phyloP scores from a whole-genome alignment of 1,140 invertebrate genomes.

The Drosophila ercepeae region DNA sequence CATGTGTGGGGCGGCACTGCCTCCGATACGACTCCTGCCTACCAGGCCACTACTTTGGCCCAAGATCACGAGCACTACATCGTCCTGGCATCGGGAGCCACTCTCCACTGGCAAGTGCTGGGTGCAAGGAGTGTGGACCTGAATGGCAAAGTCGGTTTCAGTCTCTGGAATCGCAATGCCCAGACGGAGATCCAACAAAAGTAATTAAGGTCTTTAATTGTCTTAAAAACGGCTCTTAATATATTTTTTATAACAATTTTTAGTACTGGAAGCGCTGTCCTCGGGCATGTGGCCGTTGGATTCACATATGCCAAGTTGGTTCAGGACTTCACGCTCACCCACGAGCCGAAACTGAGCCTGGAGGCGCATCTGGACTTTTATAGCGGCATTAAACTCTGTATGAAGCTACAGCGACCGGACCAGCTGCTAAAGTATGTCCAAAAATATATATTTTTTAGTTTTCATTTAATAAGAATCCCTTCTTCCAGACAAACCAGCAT shows the following conservation, averaged over 20 bases:
- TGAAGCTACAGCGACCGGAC: conserved; percentile 90
- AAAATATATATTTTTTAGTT: background rate
- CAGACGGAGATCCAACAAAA: conserved; percentile 91
- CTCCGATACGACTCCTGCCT: conserved; percentile 92
- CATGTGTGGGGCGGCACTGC: conserved; percentile 94
- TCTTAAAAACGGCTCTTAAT: no score
- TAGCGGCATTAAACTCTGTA: conserved; percentile 90
- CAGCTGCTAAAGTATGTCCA: conserved; percentile 86
- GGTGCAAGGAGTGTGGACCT: conserved; percentile 93
- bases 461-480: background rate
- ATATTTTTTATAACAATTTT: no score
- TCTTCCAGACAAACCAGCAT: conserved; percentile 46
- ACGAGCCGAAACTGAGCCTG: conserved; percentile 90
- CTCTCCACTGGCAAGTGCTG: conserved; percentile 88
- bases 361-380: conserved; percentile 92
- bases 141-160: conserved; percentile 92
- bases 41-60: conserved; percentile 89
- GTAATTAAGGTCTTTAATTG: no score
- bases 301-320: conserved; percentile 88
- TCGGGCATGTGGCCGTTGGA: conserved; percentile 88
- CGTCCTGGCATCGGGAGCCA: conserved; percentile 89
- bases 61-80: conserved; percentile 90
- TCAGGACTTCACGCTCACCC: conserved; percentile 88
- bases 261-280: conserved; percentile 89
- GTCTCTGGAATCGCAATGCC: conserved; percentile 94